A percentile compares a stretch with the other conserved stretches of the same genome.
Conservation (phyloP, 2,113 vertebrate genomes). For the Gambusia affinis region DNA sequence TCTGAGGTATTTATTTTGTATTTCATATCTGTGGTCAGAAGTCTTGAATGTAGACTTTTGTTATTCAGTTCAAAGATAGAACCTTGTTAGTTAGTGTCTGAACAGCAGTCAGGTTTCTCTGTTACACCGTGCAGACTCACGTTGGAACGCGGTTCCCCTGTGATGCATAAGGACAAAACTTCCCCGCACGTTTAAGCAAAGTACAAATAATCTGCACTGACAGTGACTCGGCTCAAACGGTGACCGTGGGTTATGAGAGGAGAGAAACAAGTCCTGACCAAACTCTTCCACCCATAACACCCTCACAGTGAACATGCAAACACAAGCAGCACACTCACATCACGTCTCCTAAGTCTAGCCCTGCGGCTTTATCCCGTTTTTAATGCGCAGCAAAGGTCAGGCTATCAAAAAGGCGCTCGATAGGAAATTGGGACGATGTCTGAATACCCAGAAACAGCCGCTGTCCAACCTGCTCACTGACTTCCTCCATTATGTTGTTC, state of each 20-base stretch:
- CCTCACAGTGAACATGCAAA: neutral
- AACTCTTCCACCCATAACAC: neutral
- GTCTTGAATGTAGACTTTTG: neutral
- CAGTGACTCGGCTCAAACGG: conserved; percentile 46
- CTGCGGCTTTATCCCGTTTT: conserved; percentile 45
- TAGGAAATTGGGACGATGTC: conserved; percentile 54
- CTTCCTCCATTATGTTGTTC: conserved; percentile 41
- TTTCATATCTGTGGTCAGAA: neutral
- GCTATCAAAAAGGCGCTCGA: conserved; percentile 54
- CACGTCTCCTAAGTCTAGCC: conserved; percentile 35
- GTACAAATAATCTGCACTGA: conserved; percentile 38
- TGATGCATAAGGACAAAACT: conserved; percentile 46
- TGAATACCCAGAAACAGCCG: conserved; percentile 25
- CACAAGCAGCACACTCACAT: conserved; percentile 2
- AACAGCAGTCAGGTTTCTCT: neutral
- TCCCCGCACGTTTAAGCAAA: conserved; percentile 25
- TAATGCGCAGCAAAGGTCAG: conserved; percentile 58
- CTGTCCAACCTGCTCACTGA: conserved; percentile 19
- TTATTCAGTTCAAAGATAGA: neutral
- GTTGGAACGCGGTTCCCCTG: conserved; percentile 24
- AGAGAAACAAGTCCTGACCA: conserved; percentile 29
- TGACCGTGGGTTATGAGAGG: conserved; percentile 21
- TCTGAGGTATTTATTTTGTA: neutral
- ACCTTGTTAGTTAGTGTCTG: too few relatives aligned
- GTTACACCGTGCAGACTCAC: neutral